Base-by-base conservation (phyloP, 2,888 invertebrate genomes). In the Imbricaverruca yamaguchii region DNA sequence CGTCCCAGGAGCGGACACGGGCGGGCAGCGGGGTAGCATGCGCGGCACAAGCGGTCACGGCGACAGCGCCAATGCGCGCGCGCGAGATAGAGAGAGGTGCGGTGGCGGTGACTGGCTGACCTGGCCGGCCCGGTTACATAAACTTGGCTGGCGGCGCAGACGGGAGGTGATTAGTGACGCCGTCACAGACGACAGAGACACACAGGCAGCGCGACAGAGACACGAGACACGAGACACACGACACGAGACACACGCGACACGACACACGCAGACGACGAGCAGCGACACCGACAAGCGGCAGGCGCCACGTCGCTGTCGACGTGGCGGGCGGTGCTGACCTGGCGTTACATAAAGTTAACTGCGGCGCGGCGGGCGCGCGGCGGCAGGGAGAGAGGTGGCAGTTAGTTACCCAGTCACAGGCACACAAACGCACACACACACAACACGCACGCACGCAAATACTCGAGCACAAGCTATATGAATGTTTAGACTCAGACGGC, bases 121-220 rank as follows among this genome's bases (percentile, higher is more conserved):
- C 74, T 74, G 74, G 18, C 55, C 23, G 74, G n/a, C 67, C 74
- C 55, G 55, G 74, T 74, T 74, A 74, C 74, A 53, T 53, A 55
- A 74, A 74, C 74, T 74, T 74, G 74, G 74, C 74, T 74, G 74
- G 74, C 18, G 55, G 55, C 23, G 74, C 74, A 74, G 74, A 74
- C n/a, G 8, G 53, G 21, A 55, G 7, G 55, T 21, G 9, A 55
- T 74, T 53, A 74, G 74, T 74, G 74, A 21, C 21, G 74, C 12
- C 25, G 23, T 13, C 23, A 23, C 67, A n/a, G 10, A 21, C 12
- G 10, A 67, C 67, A 67, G n/a, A 53, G 39, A 21, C 53, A 53
- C 23, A 74, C 53, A 69, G 69, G 1, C 18, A 18, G 63, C 63
- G 2, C 13, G 65, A 67, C 11, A 69, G 69, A 69, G 15, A 69